Evolutionary conservation across 2,113 vertebrate species (phyloP).

Genomic region (Petromus typicus): DNA sequence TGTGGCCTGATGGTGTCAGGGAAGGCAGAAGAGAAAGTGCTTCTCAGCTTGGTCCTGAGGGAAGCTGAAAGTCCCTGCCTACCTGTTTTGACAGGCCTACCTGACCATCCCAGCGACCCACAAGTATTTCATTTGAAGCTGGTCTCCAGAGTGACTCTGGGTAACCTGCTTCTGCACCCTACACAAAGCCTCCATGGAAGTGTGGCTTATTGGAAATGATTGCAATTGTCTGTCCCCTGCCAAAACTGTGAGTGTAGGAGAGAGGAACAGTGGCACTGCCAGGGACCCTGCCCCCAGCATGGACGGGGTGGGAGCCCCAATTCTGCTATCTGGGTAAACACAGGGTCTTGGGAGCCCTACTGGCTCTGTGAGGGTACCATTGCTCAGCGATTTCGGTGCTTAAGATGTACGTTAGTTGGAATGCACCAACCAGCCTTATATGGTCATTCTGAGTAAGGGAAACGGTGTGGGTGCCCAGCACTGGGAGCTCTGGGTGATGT

Average conservation of each 20-base stretch:
- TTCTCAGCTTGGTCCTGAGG: neutral
- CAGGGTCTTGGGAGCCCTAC: neutral
- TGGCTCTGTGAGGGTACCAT: accelerated
- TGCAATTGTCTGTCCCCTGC: neutral
- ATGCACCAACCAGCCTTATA: accelerated
- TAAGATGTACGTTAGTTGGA: neutral
- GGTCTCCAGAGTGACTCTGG: neutral
- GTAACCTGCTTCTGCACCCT: neutral
- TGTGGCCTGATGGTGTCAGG: conserved; percentile 74
- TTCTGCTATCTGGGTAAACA: accelerated
- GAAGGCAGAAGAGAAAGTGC: conserved; percentile 52
- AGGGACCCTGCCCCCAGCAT: neutral
- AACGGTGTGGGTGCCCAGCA: accelerated
- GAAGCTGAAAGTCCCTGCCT: neutral
- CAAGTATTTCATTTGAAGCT: neutral
- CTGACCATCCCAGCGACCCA: neutral
- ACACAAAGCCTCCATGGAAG: neutral
- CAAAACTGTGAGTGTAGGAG: accelerated
- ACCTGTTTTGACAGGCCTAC: neutral
- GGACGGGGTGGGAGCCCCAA: neutral
- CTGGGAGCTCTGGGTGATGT: accelerated
- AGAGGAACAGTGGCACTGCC: no score
- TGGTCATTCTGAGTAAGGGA: neutral
- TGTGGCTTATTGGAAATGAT: neutral
- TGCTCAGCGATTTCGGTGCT: accelerated